Evolutionary conservation across 2,888 invertebrate genomes (phyloP), one percentile per base, ranked within the genome.

Genomic region (Sepiola atlantica): DNA sequence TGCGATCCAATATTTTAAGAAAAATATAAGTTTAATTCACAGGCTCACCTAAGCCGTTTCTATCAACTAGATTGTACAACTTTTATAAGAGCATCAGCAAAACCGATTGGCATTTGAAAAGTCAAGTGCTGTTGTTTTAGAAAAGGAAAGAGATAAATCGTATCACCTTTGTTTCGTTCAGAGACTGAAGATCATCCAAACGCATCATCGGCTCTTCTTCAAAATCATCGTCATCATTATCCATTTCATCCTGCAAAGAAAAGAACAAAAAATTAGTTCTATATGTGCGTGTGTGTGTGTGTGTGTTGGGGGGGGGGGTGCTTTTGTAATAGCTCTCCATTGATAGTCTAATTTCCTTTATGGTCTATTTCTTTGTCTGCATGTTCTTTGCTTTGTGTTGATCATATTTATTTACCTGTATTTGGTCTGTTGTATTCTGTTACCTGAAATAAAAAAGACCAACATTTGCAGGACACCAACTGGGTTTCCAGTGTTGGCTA

Each of bases 171-270:
- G 77, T 94, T 93, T 95, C 95, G 90, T 96, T 96, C 28, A 97
- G 95, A 94, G 96, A 97, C 94, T 97, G 97, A 77, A 97, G 97
- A 95, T 98, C 98, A 95, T 98, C 98, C 94, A 98, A 97, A 95
- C 98, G 98, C 95, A 98, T 97, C 95, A 98, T 97, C 95, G 97
- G 96, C 94, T 97, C 97, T 95, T 98, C 98, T 95, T 98, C 98
- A 95, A 97, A 98, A 95, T 97, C 97, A 55, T 98, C 98, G 94
- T 98, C 98, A 57, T 97, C 98, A 94, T 98, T 98, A 95, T 98
- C 98, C 0, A 94, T 95, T 90, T 95, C 95, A 95, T 96, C 95
- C 4, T 94, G 57, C 45, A 45, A 54, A 55, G 35, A 55, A 91
- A 91, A 21, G 24, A 61, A 90, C 4, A 35, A 32, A 94, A 92